phyloP scores from a whole-genome alignment of 1,140 invertebrate species.

The Drosophila navojoa region DNA sequence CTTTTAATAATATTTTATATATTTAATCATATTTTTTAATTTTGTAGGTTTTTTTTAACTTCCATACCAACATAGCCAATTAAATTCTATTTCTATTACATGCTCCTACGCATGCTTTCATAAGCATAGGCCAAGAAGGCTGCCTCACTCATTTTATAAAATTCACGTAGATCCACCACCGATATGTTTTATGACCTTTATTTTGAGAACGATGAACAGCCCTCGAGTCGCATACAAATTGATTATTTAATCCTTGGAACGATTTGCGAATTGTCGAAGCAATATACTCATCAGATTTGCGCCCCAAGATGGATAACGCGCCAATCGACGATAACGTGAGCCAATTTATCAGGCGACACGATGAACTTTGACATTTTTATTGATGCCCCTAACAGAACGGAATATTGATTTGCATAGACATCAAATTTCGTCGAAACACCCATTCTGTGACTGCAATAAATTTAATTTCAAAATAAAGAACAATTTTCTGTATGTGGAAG shows the following conservation, averaged over 20 bases:
- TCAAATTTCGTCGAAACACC: background rate
- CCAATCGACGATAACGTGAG: background rate
- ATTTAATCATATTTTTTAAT: too few species aligned
- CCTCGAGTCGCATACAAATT: constrained; percentile 17
- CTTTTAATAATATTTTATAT: too few species aligned
- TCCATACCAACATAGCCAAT: too few species aligned
- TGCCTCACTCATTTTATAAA: background rate
- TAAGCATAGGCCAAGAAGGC: too few species aligned
- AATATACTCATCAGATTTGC: constrained; percentile 17
- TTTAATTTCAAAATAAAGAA: background rate
- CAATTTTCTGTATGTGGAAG: background rate
- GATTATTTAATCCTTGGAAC: constrained; percentile 10
- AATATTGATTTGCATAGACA: constrained; percentile 9
- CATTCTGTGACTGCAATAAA: background rate
- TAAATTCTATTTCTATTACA: background rate
- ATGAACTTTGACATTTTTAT: constrained; percentile 23
- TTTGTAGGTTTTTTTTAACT: too few species aligned
- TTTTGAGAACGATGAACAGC: background rate
- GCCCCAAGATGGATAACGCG: constrained; percentile 5
- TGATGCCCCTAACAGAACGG: constrained; percentile 5
- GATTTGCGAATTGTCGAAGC: constrained; percentile 11
- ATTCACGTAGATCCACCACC: background rate
- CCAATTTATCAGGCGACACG: constrained; percentile 5
- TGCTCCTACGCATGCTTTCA: too few species aligned
- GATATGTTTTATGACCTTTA: constrained; percentile 11